Base-by-base conservation (phyloP, 1,140 invertebrate species). In the Drosophila dunni region DNA sequence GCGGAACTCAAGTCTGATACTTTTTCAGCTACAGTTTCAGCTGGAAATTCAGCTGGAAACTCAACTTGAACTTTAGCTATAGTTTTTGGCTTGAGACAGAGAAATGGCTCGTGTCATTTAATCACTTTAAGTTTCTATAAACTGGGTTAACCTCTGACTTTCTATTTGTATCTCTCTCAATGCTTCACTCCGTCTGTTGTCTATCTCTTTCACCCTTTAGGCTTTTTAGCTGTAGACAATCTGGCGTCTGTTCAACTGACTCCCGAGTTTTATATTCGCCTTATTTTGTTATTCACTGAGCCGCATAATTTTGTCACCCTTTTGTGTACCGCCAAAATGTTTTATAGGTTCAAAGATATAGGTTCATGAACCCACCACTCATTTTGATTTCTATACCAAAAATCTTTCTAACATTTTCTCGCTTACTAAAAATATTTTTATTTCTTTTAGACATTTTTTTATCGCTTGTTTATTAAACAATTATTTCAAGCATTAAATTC, bases 221-320 rank as follows among this genome's bases (percentile, higher is more conserved):
- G 0, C 46, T 10, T 17, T 20, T 17, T 48, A 3, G 15, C 38
- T 29, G 17, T 45, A 33, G 61, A 63, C 61, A 15, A 20, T 20
- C n/a, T 50, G 60, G 60, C 67, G 48, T 7, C 51, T 4, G 7
- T 3, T 11, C 6, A 20, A 5, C 15, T 48, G 20, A 15, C 11
- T 15, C n/a, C 33, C 10, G 3, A 42, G n/a, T n/a, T 42, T 11
- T 11, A 42, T 42, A n/a, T 42, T 42, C n/a, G 5, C 11, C 40
- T 40, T 7, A n/a, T 42, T n/a, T 53, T 76, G 75, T 6, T 44
- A 29, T 29, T 61, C 46, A 77, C 29, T 79, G 68, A 63, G 53
- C 66, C 58, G 68, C 54, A 64, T 64, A 64, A 61, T 65, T 73
- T 78, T 67, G 58, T 66, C 57, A 13, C 46, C 56, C 72, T 51